A percentile compares a stretch with the other conserved stretches of the same genome.
These are phyloP conservation scores for Alviniconcha marisindica DNA, from an alignment of 1,140 invertebrate species.

Conservation along the genomic window DNA sequence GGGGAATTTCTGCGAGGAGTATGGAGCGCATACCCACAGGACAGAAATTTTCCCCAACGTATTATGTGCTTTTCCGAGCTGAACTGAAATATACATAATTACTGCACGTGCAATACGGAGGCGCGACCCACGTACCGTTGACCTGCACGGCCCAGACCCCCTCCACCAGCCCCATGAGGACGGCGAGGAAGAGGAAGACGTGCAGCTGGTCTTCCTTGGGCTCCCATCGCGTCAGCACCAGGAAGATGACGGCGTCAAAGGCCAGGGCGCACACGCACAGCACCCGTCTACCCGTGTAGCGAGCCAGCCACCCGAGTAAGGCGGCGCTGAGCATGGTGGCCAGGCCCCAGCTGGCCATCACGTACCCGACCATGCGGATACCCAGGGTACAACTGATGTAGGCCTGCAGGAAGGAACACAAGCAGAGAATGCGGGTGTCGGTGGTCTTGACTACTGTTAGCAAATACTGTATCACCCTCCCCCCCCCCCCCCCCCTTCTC, in stretches of 20 bases:
- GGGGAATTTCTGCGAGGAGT: no score
- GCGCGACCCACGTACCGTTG: constrained; percentile 91
- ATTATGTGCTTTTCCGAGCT: no score
- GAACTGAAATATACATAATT: no score
- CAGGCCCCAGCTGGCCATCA: constrained; percentile 95
- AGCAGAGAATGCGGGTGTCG: not conserved
- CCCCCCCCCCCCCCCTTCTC: no score
- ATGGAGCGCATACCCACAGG: no score
- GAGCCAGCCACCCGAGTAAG: constrained; percentile 92
- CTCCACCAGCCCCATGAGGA: constrained; percentile 94
- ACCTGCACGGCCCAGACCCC: constrained; percentile 97
- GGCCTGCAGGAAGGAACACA: constrained; percentile 79
- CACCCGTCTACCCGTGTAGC: constrained; percentile 90
- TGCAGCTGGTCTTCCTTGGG: constrained; percentile 86
- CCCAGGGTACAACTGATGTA: constrained; percentile 94
- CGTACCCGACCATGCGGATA: constrained; percentile 92
- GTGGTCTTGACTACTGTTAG: no score
- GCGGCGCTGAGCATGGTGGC: constrained; percentile 83
- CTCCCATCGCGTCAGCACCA: constrained; percentile 81
- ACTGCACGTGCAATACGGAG: no score
- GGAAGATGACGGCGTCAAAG: constrained; percentile 42
- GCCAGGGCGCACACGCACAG: constrained; percentile 82
- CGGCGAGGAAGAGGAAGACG: constrained; percentile 92
- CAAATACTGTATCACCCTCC: no score
- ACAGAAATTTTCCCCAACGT: no score